These are phyloP conservation scores for Sinosuthora webbiana DNA, from an alignment of 2,113 vertebrate species.

Conservation along the genomic window DNA sequence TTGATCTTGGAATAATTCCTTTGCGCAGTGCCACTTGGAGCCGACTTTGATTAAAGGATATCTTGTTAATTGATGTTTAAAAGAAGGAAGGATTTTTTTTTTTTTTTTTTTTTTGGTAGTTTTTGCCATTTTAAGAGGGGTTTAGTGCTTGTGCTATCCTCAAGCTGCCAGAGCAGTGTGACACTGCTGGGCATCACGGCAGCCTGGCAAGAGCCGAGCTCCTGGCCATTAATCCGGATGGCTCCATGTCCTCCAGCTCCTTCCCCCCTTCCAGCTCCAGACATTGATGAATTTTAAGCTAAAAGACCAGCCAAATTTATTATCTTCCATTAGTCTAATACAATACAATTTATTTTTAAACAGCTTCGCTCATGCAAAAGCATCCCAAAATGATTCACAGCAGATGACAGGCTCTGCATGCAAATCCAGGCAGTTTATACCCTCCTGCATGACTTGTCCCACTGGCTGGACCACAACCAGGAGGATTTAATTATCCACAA, in stretches of 20 bases:
- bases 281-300: constrained; percentile 49
- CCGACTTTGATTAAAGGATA: background rate
- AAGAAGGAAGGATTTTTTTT: background rate
- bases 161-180: background rate
- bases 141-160: background rate
- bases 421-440: background rate
- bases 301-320: constrained; percentile 53
- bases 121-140: background rate
- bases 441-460: background rate
- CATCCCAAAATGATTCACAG: constrained; percentile 41
- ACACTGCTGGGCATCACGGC: background rate
- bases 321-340: constrained; percentile 60
- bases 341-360: constrained; percentile 63
- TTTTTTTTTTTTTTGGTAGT: background rate
- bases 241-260: background rate
- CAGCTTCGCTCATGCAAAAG: constrained; percentile 27
- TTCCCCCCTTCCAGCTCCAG: background rate
- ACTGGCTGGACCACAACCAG: background rate
- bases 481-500: background rate
- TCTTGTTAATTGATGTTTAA: background rate
- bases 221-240: background rate
- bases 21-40: background rate
- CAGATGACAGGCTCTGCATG: background rate
- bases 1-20: background rate
- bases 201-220: background rate